Conservation (phyloP, 2,113 vertebrate genomes). For the Lophius piscatorius region DNA sequence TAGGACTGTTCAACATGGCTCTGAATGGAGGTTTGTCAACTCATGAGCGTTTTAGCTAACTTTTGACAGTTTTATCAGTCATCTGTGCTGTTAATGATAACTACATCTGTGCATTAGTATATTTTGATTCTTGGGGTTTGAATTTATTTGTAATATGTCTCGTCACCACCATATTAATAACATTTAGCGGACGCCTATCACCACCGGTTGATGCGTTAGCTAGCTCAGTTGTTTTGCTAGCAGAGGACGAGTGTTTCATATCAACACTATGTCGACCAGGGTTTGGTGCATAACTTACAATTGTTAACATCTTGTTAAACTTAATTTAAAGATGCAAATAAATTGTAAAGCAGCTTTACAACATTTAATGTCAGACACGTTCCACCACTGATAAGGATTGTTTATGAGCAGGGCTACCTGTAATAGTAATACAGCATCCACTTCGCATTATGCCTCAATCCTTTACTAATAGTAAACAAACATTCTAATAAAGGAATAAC, state of each 20-base stretch:
- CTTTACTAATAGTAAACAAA: no score
- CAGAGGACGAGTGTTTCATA: background rate
- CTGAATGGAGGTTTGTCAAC: constrained; percentile 75
- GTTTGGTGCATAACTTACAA: no score
- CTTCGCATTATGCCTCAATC: no score
- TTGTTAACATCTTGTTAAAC: background rate
- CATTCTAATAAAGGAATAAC: no score
- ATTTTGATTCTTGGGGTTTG: accelerated
- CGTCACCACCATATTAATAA: background rate
- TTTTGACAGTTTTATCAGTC: background rate
- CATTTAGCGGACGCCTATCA: constrained; percentile 30
- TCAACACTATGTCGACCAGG: background rate
- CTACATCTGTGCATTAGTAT: accelerated
- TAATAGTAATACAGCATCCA: no score
- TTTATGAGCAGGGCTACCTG: no score
- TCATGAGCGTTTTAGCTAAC: constrained; percentile 7
- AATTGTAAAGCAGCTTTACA: no score
- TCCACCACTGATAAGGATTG: no score
- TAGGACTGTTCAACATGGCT: constrained; percentile 68
- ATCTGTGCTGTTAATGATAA: accelerated
- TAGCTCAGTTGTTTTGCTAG: constrained; percentile 29
- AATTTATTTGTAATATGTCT: background rate
- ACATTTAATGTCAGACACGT: no score
- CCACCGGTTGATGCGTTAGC: constrained; percentile 37
- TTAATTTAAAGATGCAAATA: no score